Evolutionary conservation across 2,797 vertebrate genomes (phyloP).

Genomic region (Falco rusticolus): DNA sequence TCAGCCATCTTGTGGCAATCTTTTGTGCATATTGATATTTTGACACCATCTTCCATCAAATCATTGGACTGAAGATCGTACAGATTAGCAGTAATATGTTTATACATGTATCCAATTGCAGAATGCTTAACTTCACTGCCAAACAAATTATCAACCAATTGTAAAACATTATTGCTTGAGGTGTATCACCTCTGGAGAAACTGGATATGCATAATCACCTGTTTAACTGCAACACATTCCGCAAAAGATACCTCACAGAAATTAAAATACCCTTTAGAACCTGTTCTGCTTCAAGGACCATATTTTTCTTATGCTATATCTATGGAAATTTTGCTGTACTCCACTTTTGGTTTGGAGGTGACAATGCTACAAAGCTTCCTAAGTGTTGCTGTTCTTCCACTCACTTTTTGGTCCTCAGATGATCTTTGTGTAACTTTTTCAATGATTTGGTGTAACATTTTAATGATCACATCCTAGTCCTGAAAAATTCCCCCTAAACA

Average conservation of each 20-base stretch:
- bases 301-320: not conserved
- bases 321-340: not conserved
- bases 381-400: not conserved
- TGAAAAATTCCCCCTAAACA: not conserved
- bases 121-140: not conserved
- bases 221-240: not conserved
- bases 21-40: not conserved
- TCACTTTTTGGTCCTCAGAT: not conserved
- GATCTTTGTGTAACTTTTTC: not conserved
- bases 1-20: not conserved
- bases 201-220: not conserved
- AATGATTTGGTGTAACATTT: not conserved
- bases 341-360: not conserved
- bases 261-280: not conserved
- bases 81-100: not conserved
- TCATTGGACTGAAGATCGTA: not conserved
- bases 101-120: not conserved
- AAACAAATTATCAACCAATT: not conserved
- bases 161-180: not conserved
- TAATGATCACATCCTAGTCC: not conserved
- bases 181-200: not conserved
- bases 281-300: not conserved
- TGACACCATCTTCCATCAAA: not conserved
- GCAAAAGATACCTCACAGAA: not conserved
- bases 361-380: not conserved